Percentiles rank a stretch among this genome's conserved stretches.
Conservation (phyloP, 2,888 invertebrate genomes). For the Myopa testacea region DNA sequence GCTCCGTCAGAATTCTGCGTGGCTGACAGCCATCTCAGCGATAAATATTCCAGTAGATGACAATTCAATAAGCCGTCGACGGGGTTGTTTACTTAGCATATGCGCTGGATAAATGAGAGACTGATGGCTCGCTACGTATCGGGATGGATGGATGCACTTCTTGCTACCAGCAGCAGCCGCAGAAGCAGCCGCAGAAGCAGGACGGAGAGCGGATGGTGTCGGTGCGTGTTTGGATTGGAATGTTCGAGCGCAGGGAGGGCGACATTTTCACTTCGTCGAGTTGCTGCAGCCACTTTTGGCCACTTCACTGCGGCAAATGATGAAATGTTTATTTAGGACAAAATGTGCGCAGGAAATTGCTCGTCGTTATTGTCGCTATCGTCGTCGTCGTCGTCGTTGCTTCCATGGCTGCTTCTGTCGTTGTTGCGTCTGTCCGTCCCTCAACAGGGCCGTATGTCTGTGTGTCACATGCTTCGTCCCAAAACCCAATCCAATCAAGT, state of each 20-base stretch:
- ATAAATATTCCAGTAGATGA: slow-evolving; percentile 57
- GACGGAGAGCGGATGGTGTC: slow-evolving; percentile 20
- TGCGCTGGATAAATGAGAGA: slow-evolving; percentile 45
- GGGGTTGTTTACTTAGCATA: slow-evolving; percentile 65
- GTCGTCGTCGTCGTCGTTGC: slow-evolving; percentile 9
- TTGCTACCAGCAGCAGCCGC: neutral
- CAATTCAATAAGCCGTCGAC: slow-evolving; percentile 67
- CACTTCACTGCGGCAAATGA: slow-evolving; percentile 53
- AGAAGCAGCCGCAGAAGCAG: neutral
- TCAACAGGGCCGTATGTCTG: neutral
- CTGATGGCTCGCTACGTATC: slow-evolving; percentile 12
- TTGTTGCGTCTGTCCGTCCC: slow-evolving; percentile 15
- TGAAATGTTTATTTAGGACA: slow-evolving; percentile 66
- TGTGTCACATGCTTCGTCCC: neutral
- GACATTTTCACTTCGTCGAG: neutral
- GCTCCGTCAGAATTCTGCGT: neutral
- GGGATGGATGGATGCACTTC: slow-evolving; percentile 22
- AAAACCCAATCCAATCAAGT: slow-evolving; percentile 33
- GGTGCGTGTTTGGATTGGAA: slow-evolving; percentile 17
- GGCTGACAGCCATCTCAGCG: slow-evolving; percentile 24
- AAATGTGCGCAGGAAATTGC: slow-evolving; percentile 64
- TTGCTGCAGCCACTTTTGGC: slow-evolving; percentile 38
- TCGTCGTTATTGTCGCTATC: slow-evolving; percentile 49
- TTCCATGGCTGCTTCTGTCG: neutral
- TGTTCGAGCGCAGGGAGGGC: neutral